phyloP scores from a whole-genome alignment of 2,113 vertebrate genomes.

The Grammomys surdaster region DNA sequence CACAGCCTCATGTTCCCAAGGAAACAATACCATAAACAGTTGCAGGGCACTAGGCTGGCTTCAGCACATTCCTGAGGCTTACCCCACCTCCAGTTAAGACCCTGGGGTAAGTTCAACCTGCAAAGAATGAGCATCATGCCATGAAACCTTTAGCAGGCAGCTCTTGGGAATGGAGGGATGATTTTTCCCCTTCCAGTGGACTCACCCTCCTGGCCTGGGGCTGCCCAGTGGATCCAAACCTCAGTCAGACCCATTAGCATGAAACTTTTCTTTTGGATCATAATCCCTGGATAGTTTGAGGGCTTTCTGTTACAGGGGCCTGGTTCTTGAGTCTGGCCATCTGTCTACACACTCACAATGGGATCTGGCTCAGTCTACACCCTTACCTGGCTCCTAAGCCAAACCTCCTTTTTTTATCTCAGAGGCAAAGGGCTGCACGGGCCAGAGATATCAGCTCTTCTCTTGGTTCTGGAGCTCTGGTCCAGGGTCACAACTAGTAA shows the following conservation, averaged over 20 bases:
- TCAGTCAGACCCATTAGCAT: fast-evolving
- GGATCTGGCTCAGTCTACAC: not conserved
- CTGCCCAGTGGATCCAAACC: not conserved
- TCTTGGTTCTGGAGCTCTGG: not conserved
- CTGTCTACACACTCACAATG: not conserved
- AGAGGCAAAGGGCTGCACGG: fast-evolving
- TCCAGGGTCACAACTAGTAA: not conserved
- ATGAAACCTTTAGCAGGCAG: fast-evolving
- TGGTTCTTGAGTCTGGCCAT: not conserved
- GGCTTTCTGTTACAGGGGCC: not conserved
- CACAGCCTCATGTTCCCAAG: not conserved
- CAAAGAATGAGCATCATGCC: fast-evolving
- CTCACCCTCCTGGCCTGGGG: fast-evolving
- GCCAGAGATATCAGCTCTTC: not conserved
- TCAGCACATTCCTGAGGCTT: fast-evolving
- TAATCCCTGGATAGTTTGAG: not conserved
- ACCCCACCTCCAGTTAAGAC: not conserved
- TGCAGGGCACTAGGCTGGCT: not conserved
- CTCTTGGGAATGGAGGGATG: not conserved
- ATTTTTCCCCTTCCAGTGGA: fast-evolving
- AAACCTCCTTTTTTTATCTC: not conserved
- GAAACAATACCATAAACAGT: fast-evolving
- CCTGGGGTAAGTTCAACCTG: not conserved
- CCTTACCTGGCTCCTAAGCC: not conserved
- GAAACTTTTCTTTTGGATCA: not conserved